These are phyloP conservation scores for Nycticebus coucang DNA, from an alignment of 2,113 vertebrate genomes.

Conservation along the genomic window DNA sequence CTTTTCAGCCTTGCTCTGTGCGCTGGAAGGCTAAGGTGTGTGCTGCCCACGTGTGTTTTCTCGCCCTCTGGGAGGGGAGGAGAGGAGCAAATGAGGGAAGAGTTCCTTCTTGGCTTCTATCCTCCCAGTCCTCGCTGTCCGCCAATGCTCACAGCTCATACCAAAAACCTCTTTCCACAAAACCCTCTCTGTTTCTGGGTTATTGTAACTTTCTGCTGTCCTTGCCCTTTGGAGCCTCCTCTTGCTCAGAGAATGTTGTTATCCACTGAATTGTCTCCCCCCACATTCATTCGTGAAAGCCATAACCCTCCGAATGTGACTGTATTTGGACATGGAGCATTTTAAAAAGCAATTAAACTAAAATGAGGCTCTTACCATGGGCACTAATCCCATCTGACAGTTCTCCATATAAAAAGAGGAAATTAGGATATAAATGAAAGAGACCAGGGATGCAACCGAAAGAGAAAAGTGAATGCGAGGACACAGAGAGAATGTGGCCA, in stretches of 20 bases:
- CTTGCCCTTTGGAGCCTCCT: rapidly evolving
- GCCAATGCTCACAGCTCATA: too few relatives aligned
- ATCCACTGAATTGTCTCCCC: neutral
- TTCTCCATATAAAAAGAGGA: neutral
- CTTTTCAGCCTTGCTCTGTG: neutral
- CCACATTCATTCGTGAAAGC: neutral
- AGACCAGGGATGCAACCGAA: neutral
- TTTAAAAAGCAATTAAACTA: neutral
- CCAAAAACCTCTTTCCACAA: neutral
- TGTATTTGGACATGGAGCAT: neutral
- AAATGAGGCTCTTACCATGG: neutral
- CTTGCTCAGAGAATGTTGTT: neutral
- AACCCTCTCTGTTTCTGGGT: neutral
- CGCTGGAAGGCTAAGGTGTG: rapidly evolving
- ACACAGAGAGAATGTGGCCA: rapidly evolving
- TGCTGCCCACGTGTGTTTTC: neutral
- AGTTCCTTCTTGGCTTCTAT: neutral
- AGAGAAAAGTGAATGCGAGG: rapidly evolving
- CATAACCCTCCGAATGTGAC: neutral
- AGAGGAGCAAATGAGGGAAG: neutral
- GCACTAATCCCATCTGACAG: neutral
- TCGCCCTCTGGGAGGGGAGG: neutral
- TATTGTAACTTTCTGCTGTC: neutral
- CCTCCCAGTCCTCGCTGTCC: rapidly evolving
- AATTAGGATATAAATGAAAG: neutral